These are phyloP conservation scores for Leuciscus waleckii DNA, from an alignment of 2,797 vertebrate species.

Conservation along the genomic window DNA sequence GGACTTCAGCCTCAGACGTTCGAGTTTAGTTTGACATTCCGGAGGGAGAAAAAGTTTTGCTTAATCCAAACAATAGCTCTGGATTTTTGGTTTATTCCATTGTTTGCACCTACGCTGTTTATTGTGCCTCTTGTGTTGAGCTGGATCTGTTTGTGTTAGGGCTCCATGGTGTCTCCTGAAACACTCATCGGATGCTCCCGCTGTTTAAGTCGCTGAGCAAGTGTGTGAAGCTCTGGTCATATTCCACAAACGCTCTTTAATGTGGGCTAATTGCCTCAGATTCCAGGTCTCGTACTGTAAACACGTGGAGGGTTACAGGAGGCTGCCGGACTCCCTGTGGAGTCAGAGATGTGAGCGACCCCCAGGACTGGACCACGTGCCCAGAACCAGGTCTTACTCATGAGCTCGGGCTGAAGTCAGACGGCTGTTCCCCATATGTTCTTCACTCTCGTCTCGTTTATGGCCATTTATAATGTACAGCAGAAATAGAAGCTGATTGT, in stretches of 20 bases:
- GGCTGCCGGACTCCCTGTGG: conserved; percentile 11
- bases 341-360: conserved; percentile 1
- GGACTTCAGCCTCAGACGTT: conserved; percentile 6
- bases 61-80: conserved; percentile 24
- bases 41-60: neutral
- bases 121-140: conserved; percentile 7
- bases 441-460: neutral
- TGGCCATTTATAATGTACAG: neutral
- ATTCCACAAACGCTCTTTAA: neutral
- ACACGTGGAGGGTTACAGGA: conserved; percentile 26
- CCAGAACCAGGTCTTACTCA: neutral
- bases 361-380: neutral
- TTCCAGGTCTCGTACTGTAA: conserved; percentile 40
- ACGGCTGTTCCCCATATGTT: neutral
- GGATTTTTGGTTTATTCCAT: neutral
- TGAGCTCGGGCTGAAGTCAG: neutral
- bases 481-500: neutral
- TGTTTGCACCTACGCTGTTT: neutral
- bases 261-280: conserved; percentile 42
- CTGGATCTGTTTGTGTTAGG: conserved; percentile 44
- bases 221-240: neutral
- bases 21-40: conserved; percentile 12
- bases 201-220: conserved; percentile 18
- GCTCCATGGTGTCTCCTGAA: conserved; percentile 45
- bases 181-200: conserved; percentile 6